Conservation (phyloP, 2,113 vertebrate species). For the Centropus unirufus region DNA sequence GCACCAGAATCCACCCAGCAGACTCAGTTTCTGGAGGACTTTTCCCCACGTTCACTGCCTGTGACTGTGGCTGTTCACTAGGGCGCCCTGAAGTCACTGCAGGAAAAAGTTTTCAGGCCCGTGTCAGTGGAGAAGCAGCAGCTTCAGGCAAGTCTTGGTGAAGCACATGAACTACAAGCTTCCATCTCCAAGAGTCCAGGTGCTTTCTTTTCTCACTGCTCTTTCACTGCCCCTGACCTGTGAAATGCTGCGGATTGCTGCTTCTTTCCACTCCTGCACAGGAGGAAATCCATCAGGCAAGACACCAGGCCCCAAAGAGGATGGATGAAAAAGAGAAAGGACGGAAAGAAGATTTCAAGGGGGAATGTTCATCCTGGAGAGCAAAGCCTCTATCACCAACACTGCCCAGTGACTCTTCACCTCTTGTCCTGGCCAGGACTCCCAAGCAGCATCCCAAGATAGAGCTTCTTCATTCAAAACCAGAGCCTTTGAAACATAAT, state of each 20-base stretch:
- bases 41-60: constrained; percentile 60
- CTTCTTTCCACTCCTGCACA: not conserved
- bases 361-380: not conserved
- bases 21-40: constrained; percentile 64
- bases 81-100: not conserved
- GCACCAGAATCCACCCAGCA: constrained; percentile 75
- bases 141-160: not conserved
- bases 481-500: not conserved
- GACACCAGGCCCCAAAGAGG: not conserved
- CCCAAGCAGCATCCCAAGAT: not conserved
- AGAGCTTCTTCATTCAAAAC: not conserved
- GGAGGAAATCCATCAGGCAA: not conserved
- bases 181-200: not conserved
- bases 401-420: not conserved
- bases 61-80: constrained; percentile 65
- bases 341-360: not conserved
- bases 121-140: not conserved
- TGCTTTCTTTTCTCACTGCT: not conserved
- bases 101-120: not conserved
- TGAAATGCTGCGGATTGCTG: not conserved
- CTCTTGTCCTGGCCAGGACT: not conserved
- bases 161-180: not conserved
- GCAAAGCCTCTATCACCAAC: not conserved
- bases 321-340: not conserved
- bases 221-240: not conserved